Percentiles rank a stretch among this genome's conserved stretches.
These are phyloP conservation scores for Prolemur simus DNA, from an alignment of 2,113 vertebrate species.

Conservation along the genomic window DNA sequence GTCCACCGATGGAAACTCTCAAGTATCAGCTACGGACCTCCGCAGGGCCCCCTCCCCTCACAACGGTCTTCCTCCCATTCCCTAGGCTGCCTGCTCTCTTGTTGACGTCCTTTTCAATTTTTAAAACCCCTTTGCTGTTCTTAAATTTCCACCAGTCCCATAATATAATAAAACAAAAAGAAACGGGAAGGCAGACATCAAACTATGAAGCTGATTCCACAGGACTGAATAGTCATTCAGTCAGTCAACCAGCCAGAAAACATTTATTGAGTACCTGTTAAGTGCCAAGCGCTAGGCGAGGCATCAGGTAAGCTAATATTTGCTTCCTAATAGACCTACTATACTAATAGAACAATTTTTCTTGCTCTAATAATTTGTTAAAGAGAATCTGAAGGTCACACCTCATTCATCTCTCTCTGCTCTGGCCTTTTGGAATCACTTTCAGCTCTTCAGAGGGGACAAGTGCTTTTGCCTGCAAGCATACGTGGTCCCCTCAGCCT, in stretches of 20 bases:
- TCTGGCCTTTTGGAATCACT: background rate
- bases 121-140: background rate
- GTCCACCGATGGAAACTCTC: background rate
- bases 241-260: background rate
- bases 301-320: background rate
- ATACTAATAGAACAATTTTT: background rate
- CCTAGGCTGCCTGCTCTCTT: background rate
- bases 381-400: background rate
- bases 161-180: background rate
- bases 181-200: background rate
- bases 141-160: background rate
- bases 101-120: background rate
- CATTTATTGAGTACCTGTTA: background rate
- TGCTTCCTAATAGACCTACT: background rate
- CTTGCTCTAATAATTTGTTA: background rate
- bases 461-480: background rate
- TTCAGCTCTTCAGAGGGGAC: background rate
- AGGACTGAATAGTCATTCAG: background rate
- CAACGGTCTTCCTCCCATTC: too few species aligned
- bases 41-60: rapidly evolving
- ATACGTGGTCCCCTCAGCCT: background rate
- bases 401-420: background rate
- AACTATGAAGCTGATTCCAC: background rate
- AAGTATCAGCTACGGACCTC: background rate
- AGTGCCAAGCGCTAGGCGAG: background rate